Percentiles rank a stretch among this genome's conserved stretches.
phyloP scores from a whole-genome alignment of 1,140 invertebrate genomes.

The Ditylenchus dipsaci region DNA sequence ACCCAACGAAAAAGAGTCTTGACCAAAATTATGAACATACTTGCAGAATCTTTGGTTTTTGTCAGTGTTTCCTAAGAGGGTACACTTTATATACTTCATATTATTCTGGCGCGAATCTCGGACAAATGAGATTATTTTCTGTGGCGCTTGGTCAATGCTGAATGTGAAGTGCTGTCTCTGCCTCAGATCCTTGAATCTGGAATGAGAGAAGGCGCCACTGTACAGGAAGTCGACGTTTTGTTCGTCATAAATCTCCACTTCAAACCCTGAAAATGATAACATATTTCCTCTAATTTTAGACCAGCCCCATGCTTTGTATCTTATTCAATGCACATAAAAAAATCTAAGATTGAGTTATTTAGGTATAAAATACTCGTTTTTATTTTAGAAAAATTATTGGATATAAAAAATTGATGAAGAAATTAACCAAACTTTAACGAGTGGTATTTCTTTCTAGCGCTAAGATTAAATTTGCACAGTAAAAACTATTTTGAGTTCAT shows the following conservation, averaged over 20 bases:
- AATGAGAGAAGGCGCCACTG: background rate
- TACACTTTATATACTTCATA: background rate
- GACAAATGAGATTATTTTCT: background rate
- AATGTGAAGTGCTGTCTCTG: background rate
- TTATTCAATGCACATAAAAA: too few species aligned
- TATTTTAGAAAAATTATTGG: too few species aligned
- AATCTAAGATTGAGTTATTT: too few species aligned
- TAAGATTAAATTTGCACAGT: too few species aligned
- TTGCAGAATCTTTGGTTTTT: background rate
- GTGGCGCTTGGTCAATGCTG: background rate
- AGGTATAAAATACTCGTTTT: too few species aligned
- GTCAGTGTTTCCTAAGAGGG: background rate
- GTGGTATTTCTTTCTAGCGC: too few species aligned
- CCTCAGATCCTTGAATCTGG: background rate
- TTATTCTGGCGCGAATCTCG: background rate
- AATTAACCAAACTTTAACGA: too few species aligned
- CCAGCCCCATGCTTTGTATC: too few species aligned
- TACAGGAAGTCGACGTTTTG: background rate
- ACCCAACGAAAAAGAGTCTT: background rate
- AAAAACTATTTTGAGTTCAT: too few species aligned
- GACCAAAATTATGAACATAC: background rate
- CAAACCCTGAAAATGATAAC: background rate
- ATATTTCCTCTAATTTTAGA: too few species aligned
- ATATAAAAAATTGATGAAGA: too few species aligned
- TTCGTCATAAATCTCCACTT: background rate